Conservation (phyloP, 2,797 vertebrate genomes). For the Phylloscopus collybita region DNA sequence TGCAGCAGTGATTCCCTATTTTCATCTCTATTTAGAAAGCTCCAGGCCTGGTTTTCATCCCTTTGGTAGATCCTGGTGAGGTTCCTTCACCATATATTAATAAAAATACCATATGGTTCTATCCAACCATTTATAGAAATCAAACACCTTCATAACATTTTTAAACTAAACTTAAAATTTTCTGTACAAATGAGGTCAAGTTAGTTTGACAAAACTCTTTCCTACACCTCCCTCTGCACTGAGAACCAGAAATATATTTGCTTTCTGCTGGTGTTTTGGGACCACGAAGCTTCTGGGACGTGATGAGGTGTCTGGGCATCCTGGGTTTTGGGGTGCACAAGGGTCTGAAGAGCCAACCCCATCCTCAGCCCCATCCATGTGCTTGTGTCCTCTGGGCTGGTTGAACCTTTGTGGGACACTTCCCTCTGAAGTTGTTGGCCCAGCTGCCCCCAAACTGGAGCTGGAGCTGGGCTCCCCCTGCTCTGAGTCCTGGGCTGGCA, state of each 20-base stretch:
- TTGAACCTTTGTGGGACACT: neutral
- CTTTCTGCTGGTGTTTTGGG: neutral
- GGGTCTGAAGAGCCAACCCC: neutral
- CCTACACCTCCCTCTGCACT: neutral
- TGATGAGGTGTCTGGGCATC: neutral
- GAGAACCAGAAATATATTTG: neutral
- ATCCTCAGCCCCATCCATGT: neutral
- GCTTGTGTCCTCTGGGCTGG: neutral
- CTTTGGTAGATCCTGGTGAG: neutral
- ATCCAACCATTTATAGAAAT: neutral
- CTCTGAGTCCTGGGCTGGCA: neutral
- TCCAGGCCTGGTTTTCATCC: neutral
- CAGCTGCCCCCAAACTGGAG: neutral
- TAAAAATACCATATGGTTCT: neutral
- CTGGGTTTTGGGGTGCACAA: neutral
- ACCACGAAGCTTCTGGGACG: rapidly evolving
- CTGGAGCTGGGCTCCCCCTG: rapidly evolving
- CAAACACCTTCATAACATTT: neutral
- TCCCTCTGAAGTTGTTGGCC: neutral
- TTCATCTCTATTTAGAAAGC: neutral
- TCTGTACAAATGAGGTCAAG: neutral
- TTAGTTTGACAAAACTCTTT: neutral
- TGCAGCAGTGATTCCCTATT: neutral
- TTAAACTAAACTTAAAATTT: neutral
- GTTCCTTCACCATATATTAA: neutral